Conservation (phyloP, 2,888 invertebrate genomes). For the Heliothis peltigera region DNA sequence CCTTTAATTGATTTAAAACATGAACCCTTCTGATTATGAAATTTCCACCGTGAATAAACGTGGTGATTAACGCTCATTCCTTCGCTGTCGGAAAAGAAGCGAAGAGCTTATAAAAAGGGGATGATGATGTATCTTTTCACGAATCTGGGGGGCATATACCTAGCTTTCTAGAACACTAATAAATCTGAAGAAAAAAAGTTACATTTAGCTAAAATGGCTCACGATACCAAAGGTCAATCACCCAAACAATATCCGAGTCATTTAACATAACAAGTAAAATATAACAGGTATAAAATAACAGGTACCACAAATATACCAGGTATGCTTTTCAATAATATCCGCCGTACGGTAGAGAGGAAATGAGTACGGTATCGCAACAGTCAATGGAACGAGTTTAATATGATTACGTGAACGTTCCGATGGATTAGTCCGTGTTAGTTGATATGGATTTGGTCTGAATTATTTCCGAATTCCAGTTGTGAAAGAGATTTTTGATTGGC, state of each 20-base stretch:
- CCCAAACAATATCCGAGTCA: neutral
- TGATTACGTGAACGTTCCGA: conserved; percentile 54
- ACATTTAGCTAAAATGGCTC: too few species aligned
- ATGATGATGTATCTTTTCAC: too few species aligned
- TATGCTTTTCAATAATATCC: conserved; percentile 82
- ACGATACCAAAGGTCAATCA: neutral
- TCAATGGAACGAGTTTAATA: conserved; percentile 57
- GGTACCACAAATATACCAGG: conserved; percentile 56
- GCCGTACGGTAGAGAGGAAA: conserved; percentile 75
- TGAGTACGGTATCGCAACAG: conserved; percentile 66
- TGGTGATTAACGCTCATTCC: too few species aligned
- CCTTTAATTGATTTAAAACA: too few species aligned
- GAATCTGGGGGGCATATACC: too few species aligned
- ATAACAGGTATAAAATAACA: conserved; percentile 7
- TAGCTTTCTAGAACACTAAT: too few species aligned
- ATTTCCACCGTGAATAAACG: too few species aligned
- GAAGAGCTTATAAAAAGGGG: too few species aligned
- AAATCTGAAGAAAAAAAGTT: too few species aligned
- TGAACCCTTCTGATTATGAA: too few species aligned
- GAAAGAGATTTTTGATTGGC: conserved; percentile 7
- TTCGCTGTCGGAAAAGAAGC: too few species aligned
- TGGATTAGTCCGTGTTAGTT: conserved; percentile 56
- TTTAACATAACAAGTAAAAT: conserved; percentile 15
- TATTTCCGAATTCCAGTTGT: conserved; percentile 3
- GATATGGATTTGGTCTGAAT: conserved; percentile 33